Percentiles rank a stretch among this genome's conserved stretches.
phyloP scores from a whole-genome alignment of 2,113 vertebrate genomes.

The Notothenia rossii region DNA sequence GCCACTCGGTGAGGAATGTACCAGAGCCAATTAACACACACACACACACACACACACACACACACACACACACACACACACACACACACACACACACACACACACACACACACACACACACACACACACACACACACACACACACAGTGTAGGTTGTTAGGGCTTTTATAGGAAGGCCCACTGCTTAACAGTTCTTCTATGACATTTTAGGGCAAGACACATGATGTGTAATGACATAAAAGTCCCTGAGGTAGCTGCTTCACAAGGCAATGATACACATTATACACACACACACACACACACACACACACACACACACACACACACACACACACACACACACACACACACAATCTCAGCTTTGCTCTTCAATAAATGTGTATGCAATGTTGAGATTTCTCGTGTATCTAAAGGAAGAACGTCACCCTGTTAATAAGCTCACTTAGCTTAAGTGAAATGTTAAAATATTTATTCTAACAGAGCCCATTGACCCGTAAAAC shows the following conservation, averaged over 20 bases:
- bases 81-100: conserved; percentile 4
- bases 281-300: not conserved
- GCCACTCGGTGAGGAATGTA: conserved; percentile 44
- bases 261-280: not conserved
- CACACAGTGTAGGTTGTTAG: conserved; percentile 5
- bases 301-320: not conserved
- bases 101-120: conserved; percentile 9
- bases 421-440: not conserved
- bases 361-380: not conserved
- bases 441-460: not conserved
- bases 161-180: conserved; percentile 33
- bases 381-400: not conserved
- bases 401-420: not conserved
- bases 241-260: conserved; percentile 23
- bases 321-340: not conserved
- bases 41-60: conserved; percentile 3
- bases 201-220: conserved; percentile 41
- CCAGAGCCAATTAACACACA: conserved; percentile 42
- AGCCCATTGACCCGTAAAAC: not conserved
- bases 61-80: conserved; percentile 8
- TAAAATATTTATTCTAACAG: not conserved
- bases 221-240: conserved; percentile 39
- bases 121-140: not conserved
- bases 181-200: conserved; percentile 24
- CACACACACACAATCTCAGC: not conserved